phyloP scores from a whole-genome alignment of 1,140 invertebrate genomes.

The Pachyrhynchus sulphureomaculatus region DNA sequence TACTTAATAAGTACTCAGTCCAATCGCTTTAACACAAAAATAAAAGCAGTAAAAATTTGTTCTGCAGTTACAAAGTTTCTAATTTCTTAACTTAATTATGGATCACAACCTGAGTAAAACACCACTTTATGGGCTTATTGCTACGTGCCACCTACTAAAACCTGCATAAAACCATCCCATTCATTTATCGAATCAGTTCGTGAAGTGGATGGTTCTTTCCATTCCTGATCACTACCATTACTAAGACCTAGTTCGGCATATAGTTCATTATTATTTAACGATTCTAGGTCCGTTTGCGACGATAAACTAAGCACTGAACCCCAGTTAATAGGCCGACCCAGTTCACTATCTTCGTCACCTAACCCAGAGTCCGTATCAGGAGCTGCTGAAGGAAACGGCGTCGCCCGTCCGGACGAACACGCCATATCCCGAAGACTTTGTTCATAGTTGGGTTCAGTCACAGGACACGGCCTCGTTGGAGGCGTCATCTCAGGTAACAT shows the following conservation, averaged over 20 bases:
- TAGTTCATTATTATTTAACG: constrained; percentile 75
- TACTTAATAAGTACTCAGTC: constrained; percentile 39
- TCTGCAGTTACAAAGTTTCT: not conserved
- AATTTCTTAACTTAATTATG: constrained; percentile 29
- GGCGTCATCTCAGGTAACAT: constrained; percentile 50
- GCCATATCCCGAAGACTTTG: constrained; percentile 54
- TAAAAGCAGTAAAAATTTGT: constrained; percentile 5
- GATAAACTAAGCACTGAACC: constrained; percentile 84
- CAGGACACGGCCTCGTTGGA: constrained; percentile 53
- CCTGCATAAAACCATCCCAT: constrained; percentile 52
- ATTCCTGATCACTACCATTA: constrained; percentile 41
- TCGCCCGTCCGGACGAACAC: constrained; percentile 59
- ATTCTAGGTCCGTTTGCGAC: constrained; percentile 79
- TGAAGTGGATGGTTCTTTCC: constrained; percentile 44
- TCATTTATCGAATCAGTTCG: constrained; percentile 43
- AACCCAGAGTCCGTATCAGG: constrained; percentile 73
- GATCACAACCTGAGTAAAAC: constrained; percentile 53
- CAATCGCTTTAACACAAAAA: constrained; percentile 29
- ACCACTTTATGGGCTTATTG: constrained; percentile 34
- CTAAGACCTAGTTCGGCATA: constrained; percentile 55
- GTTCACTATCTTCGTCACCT: constrained; percentile 78
- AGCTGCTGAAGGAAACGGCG: constrained; percentile 58
- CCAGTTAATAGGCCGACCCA: constrained; percentile 81
- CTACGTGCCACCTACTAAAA: constrained; percentile 51
- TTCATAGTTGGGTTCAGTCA: constrained; percentile 55